Evolutionary conservation across 2,797 vertebrate genomes (phyloP).

Genomic region (Paguma larvata): DNA sequence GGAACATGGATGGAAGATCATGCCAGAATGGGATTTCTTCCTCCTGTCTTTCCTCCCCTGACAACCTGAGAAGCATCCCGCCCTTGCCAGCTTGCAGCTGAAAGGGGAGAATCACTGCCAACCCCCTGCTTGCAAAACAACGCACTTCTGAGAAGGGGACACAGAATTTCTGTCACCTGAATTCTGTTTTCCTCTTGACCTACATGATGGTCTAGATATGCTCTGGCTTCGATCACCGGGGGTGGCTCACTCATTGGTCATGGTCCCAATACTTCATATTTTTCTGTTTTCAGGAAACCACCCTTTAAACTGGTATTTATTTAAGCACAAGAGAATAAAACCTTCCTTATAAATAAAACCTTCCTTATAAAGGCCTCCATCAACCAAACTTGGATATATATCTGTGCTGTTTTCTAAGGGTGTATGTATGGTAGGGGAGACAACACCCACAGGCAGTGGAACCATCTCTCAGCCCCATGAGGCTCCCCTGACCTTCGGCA

Average conservation of each 20-base stretch:
- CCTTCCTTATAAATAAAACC: not conserved
- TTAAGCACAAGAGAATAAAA: not conserved
- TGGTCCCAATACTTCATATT: not conserved
- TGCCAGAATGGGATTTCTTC: not conserved
- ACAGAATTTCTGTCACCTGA: slow-evolving; percentile 24
- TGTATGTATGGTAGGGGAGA: not conserved
- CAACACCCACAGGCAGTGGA: not conserved
- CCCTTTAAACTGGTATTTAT: not conserved
- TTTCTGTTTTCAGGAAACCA: slow-evolving; percentile 15
- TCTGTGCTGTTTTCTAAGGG: not conserved
- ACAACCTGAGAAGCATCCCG: not conserved
- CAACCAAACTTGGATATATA: not conserved
- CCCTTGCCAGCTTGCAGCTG: slow-evolving; percentile 2
- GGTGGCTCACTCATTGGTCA: not conserved
- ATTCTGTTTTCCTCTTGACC: slow-evolving; percentile 59
- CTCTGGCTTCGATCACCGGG: not conserved
- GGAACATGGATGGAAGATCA: not conserved
- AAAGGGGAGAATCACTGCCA: slow-evolving; percentile 33
- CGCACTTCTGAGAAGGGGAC: slow-evolving; percentile 47
- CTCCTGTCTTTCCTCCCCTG: not conserved
- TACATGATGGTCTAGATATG: not conserved
- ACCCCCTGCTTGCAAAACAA: slow-evolving; percentile 43
- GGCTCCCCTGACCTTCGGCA: not conserved
- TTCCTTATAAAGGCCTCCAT: slow-evolving; percentile 35
- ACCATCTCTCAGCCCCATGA: not conserved